These are phyloP conservation scores for Phylloscopus collybita DNA, from an alignment of 2,797 vertebrate genomes.

Conservation along the genomic window DNA sequence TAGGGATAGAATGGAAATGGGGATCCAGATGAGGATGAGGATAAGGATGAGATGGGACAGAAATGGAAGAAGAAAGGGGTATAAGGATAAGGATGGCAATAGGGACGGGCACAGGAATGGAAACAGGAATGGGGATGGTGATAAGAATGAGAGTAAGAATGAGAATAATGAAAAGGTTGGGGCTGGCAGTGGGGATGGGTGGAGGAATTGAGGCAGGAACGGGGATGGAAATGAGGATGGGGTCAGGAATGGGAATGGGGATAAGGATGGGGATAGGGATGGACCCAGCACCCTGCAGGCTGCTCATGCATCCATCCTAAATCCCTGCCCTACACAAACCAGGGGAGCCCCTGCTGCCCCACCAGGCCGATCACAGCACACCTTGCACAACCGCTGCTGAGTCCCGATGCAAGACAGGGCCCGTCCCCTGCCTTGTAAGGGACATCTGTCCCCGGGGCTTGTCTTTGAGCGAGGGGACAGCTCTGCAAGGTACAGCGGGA, in stretches of 20 bases:
- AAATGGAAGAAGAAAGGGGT: no score
- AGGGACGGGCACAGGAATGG: not conserved
- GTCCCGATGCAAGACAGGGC: not conserved
- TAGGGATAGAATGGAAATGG: no score
- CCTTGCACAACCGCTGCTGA: not conserved
- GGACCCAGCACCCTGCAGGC: not conserved
- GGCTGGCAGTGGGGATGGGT: not conserved
- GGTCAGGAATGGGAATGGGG: no score
- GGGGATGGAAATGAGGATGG: not conserved
- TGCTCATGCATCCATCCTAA: rapidly evolving
- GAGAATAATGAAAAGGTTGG: not conserved
- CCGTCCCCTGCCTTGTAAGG: not conserved
- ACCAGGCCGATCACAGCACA: rapidly evolving
- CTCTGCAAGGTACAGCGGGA: not conserved
- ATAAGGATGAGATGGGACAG: not conserved
- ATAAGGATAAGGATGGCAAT: not conserved
- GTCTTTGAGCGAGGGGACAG: not conserved
- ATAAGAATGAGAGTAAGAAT: no score
- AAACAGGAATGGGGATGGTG: rapidly evolving
- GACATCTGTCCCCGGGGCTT: not conserved
- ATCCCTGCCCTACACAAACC: rapidly evolving
- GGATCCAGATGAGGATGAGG: no score
- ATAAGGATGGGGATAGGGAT: no score
- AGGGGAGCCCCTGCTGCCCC: rapidly evolving
- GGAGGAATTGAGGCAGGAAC: not conserved